These are phyloP conservation scores for Pachyramphus minor DNA, from an alignment of 2,113 vertebrate genomes.

Conservation along the genomic window DNA sequence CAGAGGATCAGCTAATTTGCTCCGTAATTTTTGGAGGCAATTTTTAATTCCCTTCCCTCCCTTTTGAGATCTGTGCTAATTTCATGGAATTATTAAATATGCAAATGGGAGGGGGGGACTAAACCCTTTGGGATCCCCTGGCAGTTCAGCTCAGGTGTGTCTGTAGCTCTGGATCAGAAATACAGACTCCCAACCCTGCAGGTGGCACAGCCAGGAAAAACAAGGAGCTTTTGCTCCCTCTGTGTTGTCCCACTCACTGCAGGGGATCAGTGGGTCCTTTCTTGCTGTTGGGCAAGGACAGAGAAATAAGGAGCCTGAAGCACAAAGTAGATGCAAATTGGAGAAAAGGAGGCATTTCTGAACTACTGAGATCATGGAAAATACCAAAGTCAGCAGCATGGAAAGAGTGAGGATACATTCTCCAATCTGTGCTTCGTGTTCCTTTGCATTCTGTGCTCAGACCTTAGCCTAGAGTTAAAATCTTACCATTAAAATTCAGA, in stretches of 20 bases:
- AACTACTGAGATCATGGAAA: not conserved
- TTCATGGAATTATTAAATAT: constrained; percentile 1
- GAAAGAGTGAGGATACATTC: not conserved
- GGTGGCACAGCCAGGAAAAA: not conserved
- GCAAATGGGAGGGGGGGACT: not conserved
- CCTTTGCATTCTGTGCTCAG: not conserved
- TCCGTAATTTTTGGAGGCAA: constrained; percentile 38
- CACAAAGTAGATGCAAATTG: not conserved
- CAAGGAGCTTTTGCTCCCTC: not conserved
- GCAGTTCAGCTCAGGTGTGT: not conserved
- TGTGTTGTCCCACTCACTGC: not conserved
- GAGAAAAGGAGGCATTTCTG: not conserved
- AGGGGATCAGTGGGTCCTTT: not conserved
- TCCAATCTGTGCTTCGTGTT: not conserved
- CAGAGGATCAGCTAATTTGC: constrained; percentile 46
- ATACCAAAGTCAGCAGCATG: not conserved
- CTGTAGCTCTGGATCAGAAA: not conserved
- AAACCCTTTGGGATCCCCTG: not conserved
- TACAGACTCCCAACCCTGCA: not conserved
- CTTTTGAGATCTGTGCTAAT: not conserved
- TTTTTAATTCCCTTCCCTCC: constrained; percentile 50
- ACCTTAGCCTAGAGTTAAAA: not conserved
- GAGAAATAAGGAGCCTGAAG: not conserved
- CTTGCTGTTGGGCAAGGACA: not conserved
- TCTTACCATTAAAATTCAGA: not conserved